Evolutionary conservation across 2,797 vertebrate species (phyloP), one percentile per base, ranked within the genome.

Genomic region (Myotis planiceps): DNA sequence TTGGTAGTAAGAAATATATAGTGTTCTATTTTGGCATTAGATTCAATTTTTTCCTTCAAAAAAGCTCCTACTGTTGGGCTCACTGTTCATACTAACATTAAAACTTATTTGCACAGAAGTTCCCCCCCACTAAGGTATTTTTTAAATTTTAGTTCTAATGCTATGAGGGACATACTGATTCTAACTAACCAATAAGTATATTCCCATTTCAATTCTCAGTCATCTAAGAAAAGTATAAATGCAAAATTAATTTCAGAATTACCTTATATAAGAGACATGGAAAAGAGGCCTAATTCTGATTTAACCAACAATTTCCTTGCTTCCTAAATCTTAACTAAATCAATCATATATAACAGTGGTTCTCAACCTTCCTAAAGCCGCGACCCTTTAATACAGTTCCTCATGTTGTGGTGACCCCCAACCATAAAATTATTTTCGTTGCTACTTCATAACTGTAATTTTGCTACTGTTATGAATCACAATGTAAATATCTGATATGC

Each of bases 281-380:
- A 85, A 78, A 65, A 75, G 68, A 85, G 25, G 9, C 21, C 65
- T 58, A 66, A 39, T 29, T 75, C 34, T 80, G 23, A 80, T 53
- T 85, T 82, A 90, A 88, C 51, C 13, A 65, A 90, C 89, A 45
- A 58, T 34, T 69, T 12, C 10, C 16, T 45, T 90, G 72, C n/a
- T 75, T 88, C 78, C 32, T 88, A 72, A 65, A 72, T 84, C 58
- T 83, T 74, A 92, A n/a, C 68, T 55, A 86, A 89, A 75, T 65
- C 69, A 58, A 58, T 58, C 4, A 25, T 60, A 58, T 58, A 27
- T 58, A 58, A 58, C 9, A 42, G 42, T 42, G 42, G 42, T 42
- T 42, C 42, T 42, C 9, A 42, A 42, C 42, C 9, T 42, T 42
- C 9, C 42, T 42, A 42, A 42, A 2, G 42, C 42, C 0, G 9